These are phyloP conservation scores for Agonopterix subpropinquella DNA, from an alignment of 2,888 invertebrate genomes.

Conservation along the genomic window DNA sequence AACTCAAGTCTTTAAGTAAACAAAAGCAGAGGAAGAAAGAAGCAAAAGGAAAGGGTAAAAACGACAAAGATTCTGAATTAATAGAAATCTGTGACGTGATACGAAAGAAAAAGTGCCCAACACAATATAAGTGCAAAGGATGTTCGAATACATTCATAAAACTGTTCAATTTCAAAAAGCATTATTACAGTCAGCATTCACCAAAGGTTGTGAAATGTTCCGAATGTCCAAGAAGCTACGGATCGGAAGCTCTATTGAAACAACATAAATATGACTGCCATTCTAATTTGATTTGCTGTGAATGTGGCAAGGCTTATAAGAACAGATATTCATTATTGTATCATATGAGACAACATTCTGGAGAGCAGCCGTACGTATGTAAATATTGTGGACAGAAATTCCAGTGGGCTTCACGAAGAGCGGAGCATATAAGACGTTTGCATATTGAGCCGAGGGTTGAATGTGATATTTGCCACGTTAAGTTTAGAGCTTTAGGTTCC, in stretches of 20 bases:
- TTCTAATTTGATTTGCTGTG: constrained; percentile 3
- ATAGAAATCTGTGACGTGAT: constrained; percentile 5
- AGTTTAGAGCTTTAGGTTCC: constrained; percentile 5
- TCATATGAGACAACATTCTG: constrained; percentile 5
- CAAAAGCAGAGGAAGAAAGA: background rate
- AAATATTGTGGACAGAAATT: constrained; percentile 4
- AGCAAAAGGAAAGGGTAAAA: background rate
- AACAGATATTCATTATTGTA: constrained; percentile 8
- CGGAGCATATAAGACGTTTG: constrained; percentile 4
- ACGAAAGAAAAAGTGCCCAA: background rate
- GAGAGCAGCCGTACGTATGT: constrained; percentile 6
- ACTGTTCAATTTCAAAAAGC: constrained; percentile 9
- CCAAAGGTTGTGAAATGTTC: constrained; percentile 4
- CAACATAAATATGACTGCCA: constrained; percentile 8
- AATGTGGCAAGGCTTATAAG: constrained; percentile 7
- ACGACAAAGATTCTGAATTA: background rate
- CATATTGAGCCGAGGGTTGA: constrained; percentile 6
- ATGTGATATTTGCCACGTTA: constrained; percentile 4
- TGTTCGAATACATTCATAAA: constrained; percentile 2
- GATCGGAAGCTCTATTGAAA: constrained; percentile 7
- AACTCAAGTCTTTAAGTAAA: background rate
- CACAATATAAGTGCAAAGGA: constrained; percentile 6
- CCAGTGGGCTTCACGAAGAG: constrained; percentile 4
- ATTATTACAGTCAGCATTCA: constrained; percentile 9
- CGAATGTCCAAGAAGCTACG: constrained; percentile 5